phyloP scores from a whole-genome alignment of 2,888 invertebrate genomes.

The Poecilus cupreus region DNA sequence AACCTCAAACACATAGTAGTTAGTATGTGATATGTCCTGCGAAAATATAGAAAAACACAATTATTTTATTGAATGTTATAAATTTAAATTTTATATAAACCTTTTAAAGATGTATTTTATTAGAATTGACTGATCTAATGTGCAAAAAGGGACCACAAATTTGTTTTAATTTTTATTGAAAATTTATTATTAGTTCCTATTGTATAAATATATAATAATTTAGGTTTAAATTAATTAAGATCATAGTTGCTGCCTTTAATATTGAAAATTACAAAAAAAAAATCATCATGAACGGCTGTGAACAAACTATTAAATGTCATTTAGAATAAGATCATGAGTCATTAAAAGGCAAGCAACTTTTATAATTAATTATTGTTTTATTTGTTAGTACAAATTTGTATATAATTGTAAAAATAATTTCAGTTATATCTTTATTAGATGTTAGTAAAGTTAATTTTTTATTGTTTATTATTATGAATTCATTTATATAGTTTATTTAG shows the following conservation, averaged over 20 bases:
- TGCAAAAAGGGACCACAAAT: constrained; percentile 34
- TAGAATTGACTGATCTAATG: constrained; percentile 7
- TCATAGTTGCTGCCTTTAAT: constrained; percentile 33
- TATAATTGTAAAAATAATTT: constrained; percentile 42
- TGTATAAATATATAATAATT: background rate
- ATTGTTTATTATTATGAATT: constrained; percentile 34
- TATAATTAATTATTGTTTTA: constrained; percentile 5
- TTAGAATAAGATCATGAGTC: constrained; percentile 18
- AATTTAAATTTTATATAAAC: constrained; percentile 19
- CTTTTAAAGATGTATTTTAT: background rate
- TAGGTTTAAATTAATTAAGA: background rate
- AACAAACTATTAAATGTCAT: background rate
- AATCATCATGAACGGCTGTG: constrained; percentile 36
- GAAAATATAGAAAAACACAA: background rate
- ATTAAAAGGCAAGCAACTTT: background rate
- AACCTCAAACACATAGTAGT: background rate
- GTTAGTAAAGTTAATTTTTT: constrained; percentile 35
- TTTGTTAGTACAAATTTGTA: constrained; percentile 53
- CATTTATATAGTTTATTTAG: constrained; percentile 23
- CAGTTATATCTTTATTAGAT: constrained; percentile 23
- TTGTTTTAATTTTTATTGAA: background rate
- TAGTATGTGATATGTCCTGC: background rate
- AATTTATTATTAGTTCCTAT: constrained; percentile 3
- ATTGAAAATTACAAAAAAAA: constrained; percentile 20
- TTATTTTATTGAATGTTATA: background rate